Evolutionary conservation across 2,888 invertebrate genomes (phyloP).

Genomic region (Mamestra brassicae): DNA sequence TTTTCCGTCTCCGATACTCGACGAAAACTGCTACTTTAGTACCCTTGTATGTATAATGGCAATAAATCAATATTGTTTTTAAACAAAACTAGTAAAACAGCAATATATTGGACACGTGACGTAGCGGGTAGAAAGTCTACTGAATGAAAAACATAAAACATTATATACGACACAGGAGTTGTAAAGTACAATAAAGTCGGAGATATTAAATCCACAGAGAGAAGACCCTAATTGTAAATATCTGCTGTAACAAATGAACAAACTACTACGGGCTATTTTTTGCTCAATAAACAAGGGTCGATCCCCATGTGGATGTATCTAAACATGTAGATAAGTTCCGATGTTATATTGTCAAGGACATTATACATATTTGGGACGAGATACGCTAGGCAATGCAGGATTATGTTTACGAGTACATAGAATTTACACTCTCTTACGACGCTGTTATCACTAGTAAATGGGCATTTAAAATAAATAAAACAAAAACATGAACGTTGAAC

Average conservation of each 20-base stretch:
- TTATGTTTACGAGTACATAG: not conserved
- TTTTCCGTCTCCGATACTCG: constrained; percentile 27
- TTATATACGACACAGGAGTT: constrained; percentile 61
- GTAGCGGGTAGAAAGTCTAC: constrained; percentile 11
- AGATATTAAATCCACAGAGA: constrained; percentile 72
- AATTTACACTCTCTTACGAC: not conserved
- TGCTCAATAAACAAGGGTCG: constrained; percentile 70
- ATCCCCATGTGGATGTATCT: constrained; percentile 61
- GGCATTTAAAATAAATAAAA: not conserved
- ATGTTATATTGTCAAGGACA: constrained; percentile 33
- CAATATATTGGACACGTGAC: constrained; percentile 26
- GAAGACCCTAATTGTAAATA: constrained; percentile 82
- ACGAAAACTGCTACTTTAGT: constrained; percentile 20
- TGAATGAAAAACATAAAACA: constrained; percentile 39
- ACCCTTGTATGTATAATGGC: constrained; percentile 16
- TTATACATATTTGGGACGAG: not conserved
- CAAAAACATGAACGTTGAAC: not conserved
- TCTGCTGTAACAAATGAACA: constrained; percentile 79
- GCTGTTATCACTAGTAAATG: not conserved
- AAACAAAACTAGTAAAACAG: constrained; percentile 33
- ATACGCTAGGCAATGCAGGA: not conserved
- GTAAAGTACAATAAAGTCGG: constrained; percentile 73
- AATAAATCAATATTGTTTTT: constrained; percentile 41
- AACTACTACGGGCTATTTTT: constrained; percentile 74
- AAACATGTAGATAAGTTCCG: constrained; percentile 39